Evolutionary conservation across 2,113 vertebrate species (phyloP), one percentile per base, ranked within the genome.

Genomic region (Haplochromis vanheusdeni): DNA sequence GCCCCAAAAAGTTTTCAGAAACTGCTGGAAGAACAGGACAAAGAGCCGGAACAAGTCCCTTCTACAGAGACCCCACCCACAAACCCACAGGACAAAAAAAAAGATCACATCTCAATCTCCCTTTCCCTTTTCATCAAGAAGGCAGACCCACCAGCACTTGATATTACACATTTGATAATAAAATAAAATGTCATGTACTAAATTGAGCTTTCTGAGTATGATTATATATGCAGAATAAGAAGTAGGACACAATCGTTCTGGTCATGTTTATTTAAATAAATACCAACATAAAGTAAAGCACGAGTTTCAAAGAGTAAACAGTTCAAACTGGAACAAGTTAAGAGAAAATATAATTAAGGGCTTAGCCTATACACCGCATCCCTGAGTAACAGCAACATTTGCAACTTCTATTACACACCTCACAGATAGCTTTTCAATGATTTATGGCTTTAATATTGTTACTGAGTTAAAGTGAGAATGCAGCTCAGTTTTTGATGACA

Each of bases 231-330:
- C n/a, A 70, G 35, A 37, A 68, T 26, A 11, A 82, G 6, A 9
- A 51, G 8, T 12, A n/a, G 28, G 5, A 83, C 56, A 26, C 5
- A 9, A 5, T 35, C 5, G 4, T 31, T 89, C 87, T 65, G 9
- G 13, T 75, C 28, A 47, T 23, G 10, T 90, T 94, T 94, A 90
- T 87, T 93, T 93, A 21, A 87, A 93, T 89, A 94, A 92, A 94
- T 92, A 91, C 58, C 21, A 73, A 51, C n/a, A 91, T 37, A 11
- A 85, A 82, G 10, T 86, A 47, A 90, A 87, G 86, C 23, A 3
- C 54, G 5, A 80, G 4, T 37, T 82, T 14, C 42, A 80, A 62
- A 80, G 13, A 85, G 21, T 2, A 82, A 7, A 45, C 5, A 80
- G 26, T 73, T 83, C 83, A 86, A 85, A 85, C 10, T 6, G 3